Conservation (phyloP, 1,140 invertebrate genomes). For the Orussus abietinus region DNA sequence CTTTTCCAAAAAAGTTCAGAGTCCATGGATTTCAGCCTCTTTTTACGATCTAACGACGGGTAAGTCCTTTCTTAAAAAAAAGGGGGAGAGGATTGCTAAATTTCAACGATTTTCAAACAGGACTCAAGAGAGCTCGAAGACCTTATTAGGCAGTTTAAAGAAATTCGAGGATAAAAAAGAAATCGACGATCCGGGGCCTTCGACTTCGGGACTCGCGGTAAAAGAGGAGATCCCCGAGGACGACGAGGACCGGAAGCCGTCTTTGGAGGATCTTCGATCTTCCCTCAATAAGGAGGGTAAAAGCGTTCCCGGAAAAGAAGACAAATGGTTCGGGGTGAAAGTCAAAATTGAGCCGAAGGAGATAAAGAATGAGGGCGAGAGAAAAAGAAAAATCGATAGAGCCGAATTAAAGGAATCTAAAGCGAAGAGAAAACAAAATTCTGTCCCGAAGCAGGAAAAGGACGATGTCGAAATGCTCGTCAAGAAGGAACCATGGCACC, state of each 20-base stretch:
- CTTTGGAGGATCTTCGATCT: no score
- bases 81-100: background rate
- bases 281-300: no score
- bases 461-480: conserved; percentile 4
- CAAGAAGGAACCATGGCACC: conserved; percentile 7
- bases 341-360: background rate
- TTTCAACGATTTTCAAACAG: background rate
- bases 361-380: background rate
- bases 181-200: no score
- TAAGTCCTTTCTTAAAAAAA: conserved; percentile 4
- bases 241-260: no score
- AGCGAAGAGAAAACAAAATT: conserved; percentile 7
- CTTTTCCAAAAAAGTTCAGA: conserved; percentile 67
- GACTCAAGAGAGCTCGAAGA: no score
- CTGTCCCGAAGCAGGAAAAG: conserved; percentile 1
- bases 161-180: no score
- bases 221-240: background rate
- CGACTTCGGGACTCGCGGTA: no score
- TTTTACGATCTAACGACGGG: conserved; percentile 30
- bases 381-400: no score
- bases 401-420: no score
- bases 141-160: no score
- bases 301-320: no score
- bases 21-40: conserved; percentile 62
- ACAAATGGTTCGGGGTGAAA: no score